Conservation (phyloP, 2,113 vertebrate species). For the Octodon degus region DNA sequence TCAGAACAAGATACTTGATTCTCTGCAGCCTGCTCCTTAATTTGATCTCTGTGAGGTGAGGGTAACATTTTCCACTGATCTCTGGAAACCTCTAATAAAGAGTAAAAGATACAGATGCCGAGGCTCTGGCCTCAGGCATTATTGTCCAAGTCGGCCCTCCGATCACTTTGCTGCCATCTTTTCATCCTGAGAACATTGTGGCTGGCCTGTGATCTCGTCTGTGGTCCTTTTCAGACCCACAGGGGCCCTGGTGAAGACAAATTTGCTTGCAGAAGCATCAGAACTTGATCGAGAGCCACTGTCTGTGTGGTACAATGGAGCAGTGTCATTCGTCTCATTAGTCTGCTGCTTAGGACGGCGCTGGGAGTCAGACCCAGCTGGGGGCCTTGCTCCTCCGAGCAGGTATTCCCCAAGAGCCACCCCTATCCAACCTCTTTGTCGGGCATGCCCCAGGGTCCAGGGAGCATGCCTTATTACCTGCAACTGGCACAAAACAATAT, state of each 20-base stretch:
- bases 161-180: slow-evolving; percentile 30
- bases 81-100: slow-evolving; percentile 70
- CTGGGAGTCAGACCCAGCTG: background rate
- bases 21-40: slow-evolving; percentile 61
- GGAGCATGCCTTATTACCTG: background rate
- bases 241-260: background rate
- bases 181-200: background rate
- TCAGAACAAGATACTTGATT: slow-evolving; percentile 67
- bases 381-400: background rate
- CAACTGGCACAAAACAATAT: background rate
- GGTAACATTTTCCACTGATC: slow-evolving; percentile 69
- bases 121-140: slow-evolving; percentile 40
- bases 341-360: background rate
- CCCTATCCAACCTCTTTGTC: background rate
- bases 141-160: background rate
- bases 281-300: background rate
- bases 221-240: background rate
- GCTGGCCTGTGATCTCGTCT: background rate
- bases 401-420: background rate
- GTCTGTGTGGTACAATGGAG: background rate
- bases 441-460: background rate
- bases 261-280: background rate
- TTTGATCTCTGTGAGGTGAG: slow-evolving; percentile 68
- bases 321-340: background rate
- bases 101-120: slow-evolving; percentile 37